phyloP scores from a whole-genome alignment of 2,888 invertebrate genomes.

The Ischnus inquisitorius region DNA sequence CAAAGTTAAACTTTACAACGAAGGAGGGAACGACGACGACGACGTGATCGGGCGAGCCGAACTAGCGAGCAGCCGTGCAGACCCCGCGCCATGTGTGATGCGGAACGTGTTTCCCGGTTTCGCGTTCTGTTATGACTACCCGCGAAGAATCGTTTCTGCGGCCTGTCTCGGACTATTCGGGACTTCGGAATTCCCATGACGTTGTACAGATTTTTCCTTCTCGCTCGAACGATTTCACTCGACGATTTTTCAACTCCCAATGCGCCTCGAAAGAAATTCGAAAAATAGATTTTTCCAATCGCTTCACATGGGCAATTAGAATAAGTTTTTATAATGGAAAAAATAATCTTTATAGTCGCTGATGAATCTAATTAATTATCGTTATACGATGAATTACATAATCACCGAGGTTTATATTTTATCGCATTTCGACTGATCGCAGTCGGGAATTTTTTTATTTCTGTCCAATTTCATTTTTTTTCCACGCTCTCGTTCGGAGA shows the following conservation, averaged over 20 bases:
- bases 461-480: too few species aligned
- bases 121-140: slow-evolving; percentile 66
- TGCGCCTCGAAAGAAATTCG: neutral
- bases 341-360: too few species aligned
- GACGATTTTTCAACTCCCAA: neutral
- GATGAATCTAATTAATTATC: too few species aligned
- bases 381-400: too few species aligned
- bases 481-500: neutral
- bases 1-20: slow-evolving; percentile 84
- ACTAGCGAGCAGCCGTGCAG: slow-evolving; percentile 54
- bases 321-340: too few species aligned
- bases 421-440: too few species aligned
- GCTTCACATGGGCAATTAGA: too few species aligned
- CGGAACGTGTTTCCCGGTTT: slow-evolving; percentile 73
- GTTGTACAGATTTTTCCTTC: neutral
- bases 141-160: slow-evolving; percentile 60
- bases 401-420: too few species aligned
- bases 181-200: slow-evolving; percentile 21
- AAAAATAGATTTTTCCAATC: too few species aligned
- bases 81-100: slow-evolving; percentile 79
- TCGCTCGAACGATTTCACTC: slow-evolving; percentile 1
- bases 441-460: too few species aligned
- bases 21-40: slow-evolving; percentile 29
- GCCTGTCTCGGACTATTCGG: slow-evolving; percentile 24
- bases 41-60: slow-evolving; percentile 60